phyloP scores from a whole-genome alignment of 2,888 invertebrate species.

The Pandemis heparana region DNA sequence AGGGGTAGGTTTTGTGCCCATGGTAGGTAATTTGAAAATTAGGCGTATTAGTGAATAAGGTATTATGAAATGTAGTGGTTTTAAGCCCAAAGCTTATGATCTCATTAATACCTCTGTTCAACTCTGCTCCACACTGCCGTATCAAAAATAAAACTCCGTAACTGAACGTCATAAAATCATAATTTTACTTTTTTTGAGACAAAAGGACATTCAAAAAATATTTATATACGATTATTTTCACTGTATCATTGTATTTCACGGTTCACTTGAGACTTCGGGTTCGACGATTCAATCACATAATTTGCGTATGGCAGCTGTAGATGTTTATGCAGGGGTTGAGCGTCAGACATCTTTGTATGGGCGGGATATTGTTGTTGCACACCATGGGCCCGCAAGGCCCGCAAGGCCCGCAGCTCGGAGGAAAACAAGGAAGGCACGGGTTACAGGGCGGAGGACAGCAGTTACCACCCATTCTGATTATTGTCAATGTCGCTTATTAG shows the following conservation, averaged over 20 bases:
- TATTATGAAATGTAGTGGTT: too few species aligned
- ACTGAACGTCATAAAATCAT: constrained; percentile 4
- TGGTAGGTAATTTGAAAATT: too few species aligned
- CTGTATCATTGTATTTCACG: constrained; percentile 5
- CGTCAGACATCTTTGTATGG: constrained; percentile 58
- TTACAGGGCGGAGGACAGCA: constrained; percentile 11
- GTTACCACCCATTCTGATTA: constrained; percentile 24
- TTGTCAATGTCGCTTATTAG: not conserved
- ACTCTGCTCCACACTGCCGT: not conserved
- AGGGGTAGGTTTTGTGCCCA: too few species aligned
- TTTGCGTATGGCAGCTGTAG: constrained; percentile 79
- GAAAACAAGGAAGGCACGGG: constrained; percentile 43
- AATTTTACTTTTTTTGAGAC: constrained; percentile 6
- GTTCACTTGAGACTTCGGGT: constrained; percentile 17
- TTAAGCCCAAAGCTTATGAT: too few species aligned
- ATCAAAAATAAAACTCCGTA: not conserved
- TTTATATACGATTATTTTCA: constrained; percentile 2
- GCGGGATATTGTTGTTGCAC: constrained; percentile 57
- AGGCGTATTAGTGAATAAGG: too few species aligned
- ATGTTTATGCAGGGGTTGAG: constrained; percentile 78
- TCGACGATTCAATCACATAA: constrained; percentile 59
- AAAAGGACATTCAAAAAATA: constrained; percentile 6
- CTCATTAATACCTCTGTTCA: too few species aligned
- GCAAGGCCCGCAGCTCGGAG: constrained; percentile 40
- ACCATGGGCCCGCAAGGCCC: constrained; percentile 49